Evolutionary conservation across 2,888 invertebrate genomes (phyloP), one percentile per base, ranked within the genome.

Genomic region (Papilio gigon): DNA sequence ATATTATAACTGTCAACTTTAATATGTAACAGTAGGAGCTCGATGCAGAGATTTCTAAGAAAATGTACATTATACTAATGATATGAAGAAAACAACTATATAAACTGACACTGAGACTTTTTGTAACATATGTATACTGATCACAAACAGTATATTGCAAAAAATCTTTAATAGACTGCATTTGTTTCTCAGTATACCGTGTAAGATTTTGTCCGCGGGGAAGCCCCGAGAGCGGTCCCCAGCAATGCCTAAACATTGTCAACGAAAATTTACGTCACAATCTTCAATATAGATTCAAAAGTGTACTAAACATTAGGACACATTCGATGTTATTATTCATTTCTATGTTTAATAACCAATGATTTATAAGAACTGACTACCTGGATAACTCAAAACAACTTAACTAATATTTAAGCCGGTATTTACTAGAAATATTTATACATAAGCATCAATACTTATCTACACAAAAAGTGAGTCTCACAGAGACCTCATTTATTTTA

Each of bases 241-340:
- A 75, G 72, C 71, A 53, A 30, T 56, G 9, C n/a, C 4, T 67
- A 75, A 77, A 76, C 75, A 72, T 73, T 72, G 73, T 20, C 40
- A 30, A 22, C 27, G 37, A 12, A 25, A 74, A 75, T 65, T 58
- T 65, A 79, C 76, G 77, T 77, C 77, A 77, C 73, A 61, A 11
- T 22, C 4, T 33, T 33, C 35, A 20, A 11, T 63, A 25, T 6
- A 50, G 11, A 47, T 20, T 22, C 47, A 9, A 42, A 40, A 4
- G n/a, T 40, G 14, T 14, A 14, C 37, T 4, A 40, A 40, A 40
- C 14, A n/a, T n/a, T n/a, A n/a, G n/a, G n/a, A n/a, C n/a, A n/a
- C n/a, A n/a, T n/a, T n/a, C n/a, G n/a, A n/a, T n/a, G 3, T 2
- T 14, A 14, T 40, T 40, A 4, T 3, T 2, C 14, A 9, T 37